Conservation (phyloP, 2,113 vertebrate genomes). For the Prunella fulvescens region DNA sequence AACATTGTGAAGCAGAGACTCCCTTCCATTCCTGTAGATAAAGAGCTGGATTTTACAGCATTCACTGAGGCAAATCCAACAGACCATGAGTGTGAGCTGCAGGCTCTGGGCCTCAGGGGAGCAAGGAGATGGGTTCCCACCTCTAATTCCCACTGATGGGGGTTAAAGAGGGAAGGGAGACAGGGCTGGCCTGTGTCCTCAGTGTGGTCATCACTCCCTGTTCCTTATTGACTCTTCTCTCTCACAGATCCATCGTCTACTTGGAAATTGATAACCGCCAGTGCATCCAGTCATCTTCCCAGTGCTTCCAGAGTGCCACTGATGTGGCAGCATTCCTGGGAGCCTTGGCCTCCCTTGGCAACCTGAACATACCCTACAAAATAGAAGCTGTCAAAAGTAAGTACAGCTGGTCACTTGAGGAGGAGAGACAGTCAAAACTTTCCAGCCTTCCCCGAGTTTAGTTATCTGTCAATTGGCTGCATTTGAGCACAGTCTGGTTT, state of each 20-base stretch:
- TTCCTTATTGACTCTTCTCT: not conserved
- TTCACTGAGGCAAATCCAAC: not conserved
- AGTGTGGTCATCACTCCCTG: not conserved
- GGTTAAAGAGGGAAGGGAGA: not conserved
- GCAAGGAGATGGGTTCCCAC: not conserved
- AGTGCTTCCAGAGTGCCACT: slow-evolving; percentile 91
- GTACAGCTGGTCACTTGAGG: slow-evolving; percentile 1
- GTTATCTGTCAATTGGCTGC: not conserved
- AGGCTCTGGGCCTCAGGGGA: not conserved
- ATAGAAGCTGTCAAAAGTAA: slow-evolving; percentile 93
- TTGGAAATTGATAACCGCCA: slow-evolving; percentile 97
- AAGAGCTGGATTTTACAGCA: not conserved
- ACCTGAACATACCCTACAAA: slow-evolving; percentile 89
- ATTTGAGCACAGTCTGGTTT: not conserved
- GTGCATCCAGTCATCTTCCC: slow-evolving; percentile 85
- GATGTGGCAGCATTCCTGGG: slow-evolving; percentile 94
- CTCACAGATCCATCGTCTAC: slow-evolving; percentile 86
- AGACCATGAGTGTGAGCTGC: not conserved
- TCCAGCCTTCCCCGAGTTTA: not conserved
- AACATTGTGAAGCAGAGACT: not conserved
- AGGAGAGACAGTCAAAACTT: not conserved
- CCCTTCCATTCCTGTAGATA: not conserved
- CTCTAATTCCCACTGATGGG: not conserved
- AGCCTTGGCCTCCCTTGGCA: slow-evolving; percentile 89
- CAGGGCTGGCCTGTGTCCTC: not conserved